Evolutionary conservation across 2,797 vertebrate genomes (phyloP), one percentile per base, ranked within the genome.

Genomic region (Argentina silus): DNA sequence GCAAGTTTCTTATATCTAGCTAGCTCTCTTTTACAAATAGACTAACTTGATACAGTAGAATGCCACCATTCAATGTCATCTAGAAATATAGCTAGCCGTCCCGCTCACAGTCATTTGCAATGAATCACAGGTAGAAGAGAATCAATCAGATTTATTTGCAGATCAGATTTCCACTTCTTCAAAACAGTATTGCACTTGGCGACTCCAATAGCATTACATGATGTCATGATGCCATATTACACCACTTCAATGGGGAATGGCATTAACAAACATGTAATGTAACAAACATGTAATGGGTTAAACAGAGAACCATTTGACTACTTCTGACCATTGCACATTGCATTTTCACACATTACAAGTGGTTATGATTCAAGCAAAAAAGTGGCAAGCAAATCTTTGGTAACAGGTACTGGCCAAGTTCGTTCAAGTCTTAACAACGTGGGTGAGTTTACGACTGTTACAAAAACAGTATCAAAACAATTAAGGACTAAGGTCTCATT

Each of bases 161-260:
- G 19, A 50, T 50, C 64, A 27, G 64, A 66, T 51, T 66, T 27
- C 64, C 64, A 50, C 64, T 66, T 48, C 44, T 65, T 66, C 21
- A 66, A 66, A 42, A n/a, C 14, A 57, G 55, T 57, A 8, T 44
- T 43, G 60, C 60, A 7, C 60, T 44, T 36, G 60, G 27, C 36
- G 42, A 43, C 27, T 6, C n/a, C n/a, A 1, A 15, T 6, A 27
- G 14, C 27, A 43, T 43, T 15, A 23, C 23, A 14, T n/a, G n/a
- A 23, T 42, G 23, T 61, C 14, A 36, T 21, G 6, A 3, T 65
- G 8, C 6, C 9, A 66, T 27, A 19, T 60, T 60, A 60, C 21
- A 36, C 10, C 27, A 36, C 27, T 6, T 36, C 57, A 60, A 27
- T 36, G 3, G 21, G 57, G 57, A 23, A 60, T n/a, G n/a, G n/a